Percentiles rank a stretch among this genome's conserved stretches.
phyloP scores from a whole-genome alignment of 2,888 invertebrate genomes.

The Artemia sp. region DNA sequence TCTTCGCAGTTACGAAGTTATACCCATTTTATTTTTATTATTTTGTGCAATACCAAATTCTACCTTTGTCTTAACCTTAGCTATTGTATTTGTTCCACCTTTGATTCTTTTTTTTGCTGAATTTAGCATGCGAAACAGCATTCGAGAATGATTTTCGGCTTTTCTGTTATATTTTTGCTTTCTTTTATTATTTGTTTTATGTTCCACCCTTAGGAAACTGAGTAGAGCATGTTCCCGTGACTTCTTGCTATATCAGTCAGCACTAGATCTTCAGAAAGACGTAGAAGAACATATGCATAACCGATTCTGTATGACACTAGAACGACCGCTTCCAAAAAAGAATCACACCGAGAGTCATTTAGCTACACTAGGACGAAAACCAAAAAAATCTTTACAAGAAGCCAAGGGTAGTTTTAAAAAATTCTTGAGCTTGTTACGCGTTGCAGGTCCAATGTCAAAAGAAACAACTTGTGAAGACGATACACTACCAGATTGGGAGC shows the following conservation, averaged over 20 bases:
- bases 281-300: not conserved
- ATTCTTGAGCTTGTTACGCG: not conserved
- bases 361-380: not conserved
- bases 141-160: too few species aligned
- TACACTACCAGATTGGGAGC: not conserved
- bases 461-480: not conserved
- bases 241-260: not conserved
- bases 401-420: not conserved
- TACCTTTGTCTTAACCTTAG: not conserved
- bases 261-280: constrained; percentile 1
- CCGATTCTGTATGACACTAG: not conserved
- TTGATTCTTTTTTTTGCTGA: not conserved
- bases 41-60: too few species aligned
- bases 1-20: too few species aligned
- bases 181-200: too few species aligned
- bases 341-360: not conserved
- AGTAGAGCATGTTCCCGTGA: not conserved
- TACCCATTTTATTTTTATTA: too few species aligned
- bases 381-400: not conserved
- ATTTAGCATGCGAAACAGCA: too few species aligned
- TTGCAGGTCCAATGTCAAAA: not conserved
- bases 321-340: not conserved
- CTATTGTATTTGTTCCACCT: not conserved
- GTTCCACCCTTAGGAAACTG: too few species aligned
- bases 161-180: too few species aligned